Evolutionary conservation across 2,797 vertebrate genomes (phyloP).

Genomic region (Nannoperca obscura): DNA sequence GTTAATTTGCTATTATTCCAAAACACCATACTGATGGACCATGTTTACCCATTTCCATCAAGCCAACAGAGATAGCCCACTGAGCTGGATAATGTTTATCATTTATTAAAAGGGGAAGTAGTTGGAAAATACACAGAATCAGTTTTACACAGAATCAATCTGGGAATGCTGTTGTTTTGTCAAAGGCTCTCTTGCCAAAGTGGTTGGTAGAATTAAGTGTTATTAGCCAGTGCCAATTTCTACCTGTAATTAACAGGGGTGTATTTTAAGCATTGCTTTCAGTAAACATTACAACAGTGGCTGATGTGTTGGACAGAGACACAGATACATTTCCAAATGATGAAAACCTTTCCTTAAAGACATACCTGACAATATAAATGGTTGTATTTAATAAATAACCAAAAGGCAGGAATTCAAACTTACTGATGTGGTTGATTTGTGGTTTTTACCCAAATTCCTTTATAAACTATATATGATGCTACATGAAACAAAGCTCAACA

Average conservation of each 20-base stretch:
- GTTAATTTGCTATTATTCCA: slow-evolving; percentile 24
- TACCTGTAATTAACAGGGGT: neutral
- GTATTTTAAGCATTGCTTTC: slow-evolving; percentile 12
- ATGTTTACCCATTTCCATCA: slow-evolving; percentile 16
- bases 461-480: neutral
- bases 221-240: neutral
- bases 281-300: neutral
- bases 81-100: neutral
- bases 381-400: neutral
- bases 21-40: neutral
- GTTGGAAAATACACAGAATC: slow-evolving; percentile 3
- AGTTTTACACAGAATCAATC: neutral
- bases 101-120: neutral
- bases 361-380: neutral
- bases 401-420: neutral
- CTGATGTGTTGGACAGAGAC: neutral
- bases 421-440: neutral
- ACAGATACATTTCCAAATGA: neutral
- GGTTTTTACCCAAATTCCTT: neutral
- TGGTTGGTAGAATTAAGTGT: neutral
- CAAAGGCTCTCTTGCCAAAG: neutral
- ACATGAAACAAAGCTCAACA: neutral
- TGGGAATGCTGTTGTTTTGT: slow-evolving; percentile 1
- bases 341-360: neutral
- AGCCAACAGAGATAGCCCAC: neutral